A percentile compares a stretch with the other conserved stretches of the same genome.
Evolutionary conservation across 2,888 invertebrate species (phyloP).

Genomic region (Epinotia nisella): DNA sequence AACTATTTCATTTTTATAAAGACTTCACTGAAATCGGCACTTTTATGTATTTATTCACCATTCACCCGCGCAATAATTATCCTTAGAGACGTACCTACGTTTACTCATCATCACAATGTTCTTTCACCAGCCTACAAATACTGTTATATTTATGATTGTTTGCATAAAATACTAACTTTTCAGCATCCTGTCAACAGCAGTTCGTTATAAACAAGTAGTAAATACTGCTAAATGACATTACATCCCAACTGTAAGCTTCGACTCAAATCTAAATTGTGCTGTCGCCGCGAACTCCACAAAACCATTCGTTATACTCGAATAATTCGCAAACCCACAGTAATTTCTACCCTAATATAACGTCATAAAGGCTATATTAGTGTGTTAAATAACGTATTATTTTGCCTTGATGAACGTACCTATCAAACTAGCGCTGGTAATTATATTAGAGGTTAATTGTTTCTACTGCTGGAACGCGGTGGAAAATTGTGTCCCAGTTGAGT

Average conservation of each 20-base stretch:
- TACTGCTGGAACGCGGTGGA: conserved; percentile 7
- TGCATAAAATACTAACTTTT: neutral
- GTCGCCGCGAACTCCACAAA: conserved; percentile 1
- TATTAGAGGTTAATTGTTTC: conserved; percentile 18
- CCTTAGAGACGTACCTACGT: neutral
- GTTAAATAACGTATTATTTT: neutral
- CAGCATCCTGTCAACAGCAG: neutral
- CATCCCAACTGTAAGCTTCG: neutral
- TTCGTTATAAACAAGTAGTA: conserved; percentile 8
- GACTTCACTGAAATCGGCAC: neutral
- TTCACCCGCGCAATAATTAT: neutral
- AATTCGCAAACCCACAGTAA: neutral
- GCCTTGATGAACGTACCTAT: conserved; percentile 7
- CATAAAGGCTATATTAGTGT: neutral
- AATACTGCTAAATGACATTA: conserved; percentile 16
- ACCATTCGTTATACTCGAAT: neutral
- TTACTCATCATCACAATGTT: no score
- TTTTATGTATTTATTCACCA: neutral
- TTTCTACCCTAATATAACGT: neutral
- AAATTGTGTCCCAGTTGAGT: conserved; percentile 12
- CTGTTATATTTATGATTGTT: no score
- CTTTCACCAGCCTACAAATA: neutral
- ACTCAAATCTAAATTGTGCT: conserved; percentile 9
- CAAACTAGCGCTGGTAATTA: conserved; percentile 12
- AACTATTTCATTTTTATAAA: conserved; percentile 1